These are phyloP conservation scores for Protobothrops mucrosquamatus DNA, from an alignment of 2,113 vertebrate genomes.

Conservation along the genomic window DNA sequence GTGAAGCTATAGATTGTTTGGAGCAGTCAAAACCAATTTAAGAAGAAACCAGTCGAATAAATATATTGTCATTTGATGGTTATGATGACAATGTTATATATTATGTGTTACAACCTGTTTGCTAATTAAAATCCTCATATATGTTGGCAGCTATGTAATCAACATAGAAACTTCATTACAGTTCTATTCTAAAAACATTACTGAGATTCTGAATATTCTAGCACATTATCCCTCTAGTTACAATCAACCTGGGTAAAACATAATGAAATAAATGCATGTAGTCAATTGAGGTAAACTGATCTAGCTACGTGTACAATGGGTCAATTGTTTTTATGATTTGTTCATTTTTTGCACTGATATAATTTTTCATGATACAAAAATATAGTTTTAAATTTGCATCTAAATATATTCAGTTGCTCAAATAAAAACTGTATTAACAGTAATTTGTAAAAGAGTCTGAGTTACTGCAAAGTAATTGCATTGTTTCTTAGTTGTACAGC, in stretches of 20 bases:
- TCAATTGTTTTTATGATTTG: background rate
- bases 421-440: background rate
- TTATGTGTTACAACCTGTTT: background rate
- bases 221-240: background rate
- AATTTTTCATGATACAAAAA: background rate
- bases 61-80: background rate
- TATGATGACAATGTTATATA: background rate
- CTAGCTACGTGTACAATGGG: background rate
- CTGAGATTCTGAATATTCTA: background rate
- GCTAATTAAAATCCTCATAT: constrained; percentile 11
- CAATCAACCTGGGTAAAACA: background rate
- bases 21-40: background rate
- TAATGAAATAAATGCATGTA: background rate
- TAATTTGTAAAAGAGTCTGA: background rate
- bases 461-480: background rate
- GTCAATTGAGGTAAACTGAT: background rate
- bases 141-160: background rate
- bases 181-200: background rate
- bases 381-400: background rate
- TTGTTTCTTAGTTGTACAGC: background rate
- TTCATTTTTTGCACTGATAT: background rate
- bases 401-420: background rate
- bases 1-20: background rate
- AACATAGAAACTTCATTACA: background rate
- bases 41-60: background rate